These are phyloP conservation scores for Thelaira solivaga DNA, from an alignment of 2,888 invertebrate genomes.

Conservation along the genomic window DNA sequence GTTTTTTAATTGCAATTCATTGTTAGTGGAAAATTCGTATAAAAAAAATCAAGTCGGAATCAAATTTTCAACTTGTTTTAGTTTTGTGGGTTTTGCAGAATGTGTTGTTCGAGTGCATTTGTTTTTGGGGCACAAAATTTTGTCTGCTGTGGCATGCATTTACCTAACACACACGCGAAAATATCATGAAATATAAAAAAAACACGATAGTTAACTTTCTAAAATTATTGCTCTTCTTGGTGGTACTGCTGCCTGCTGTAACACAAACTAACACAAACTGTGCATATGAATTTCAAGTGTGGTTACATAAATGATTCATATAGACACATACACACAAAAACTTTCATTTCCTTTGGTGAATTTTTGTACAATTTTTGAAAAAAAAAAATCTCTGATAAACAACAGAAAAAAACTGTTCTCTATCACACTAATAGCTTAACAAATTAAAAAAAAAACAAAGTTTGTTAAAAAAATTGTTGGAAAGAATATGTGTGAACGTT, in stretches of 20 bases:
- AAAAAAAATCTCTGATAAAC: conserved; percentile 31
- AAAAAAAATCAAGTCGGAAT: conserved; percentile 16
- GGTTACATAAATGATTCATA: conserved; percentile 53
- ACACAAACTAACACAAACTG: no score
- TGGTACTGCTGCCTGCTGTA: conserved; percentile 25
- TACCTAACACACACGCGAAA: neutral
- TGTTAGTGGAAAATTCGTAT: conserved; percentile 41
- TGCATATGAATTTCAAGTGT: conserved; percentile 61
- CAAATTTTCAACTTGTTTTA: conserved; percentile 19
- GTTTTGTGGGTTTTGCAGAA: neutral
- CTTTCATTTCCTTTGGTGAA: neutral
- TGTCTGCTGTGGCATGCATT: conserved; percentile 27
- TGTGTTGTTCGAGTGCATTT: neutral
- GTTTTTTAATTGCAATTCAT: conserved; percentile 59
- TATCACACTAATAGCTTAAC: conserved; percentile 27
- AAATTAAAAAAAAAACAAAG: conserved; percentile 32
- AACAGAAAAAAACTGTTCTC: conserved; percentile 1
- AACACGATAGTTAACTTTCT: conserved; percentile 26
- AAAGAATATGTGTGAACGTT: neutral
- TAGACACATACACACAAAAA: neutral
- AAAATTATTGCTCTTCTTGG: conserved; percentile 8
- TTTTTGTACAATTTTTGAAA: conserved; percentile 23
- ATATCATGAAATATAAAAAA: neutral
- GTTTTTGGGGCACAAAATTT: conserved; percentile 26
- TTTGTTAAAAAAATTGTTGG: conserved; percentile 27